A percentile compares a stretch with the other conserved stretches of the same genome.
phyloP scores from a whole-genome alignment of 2,888 invertebrate genomes.

The Dicranocentrus wangi region DNA sequence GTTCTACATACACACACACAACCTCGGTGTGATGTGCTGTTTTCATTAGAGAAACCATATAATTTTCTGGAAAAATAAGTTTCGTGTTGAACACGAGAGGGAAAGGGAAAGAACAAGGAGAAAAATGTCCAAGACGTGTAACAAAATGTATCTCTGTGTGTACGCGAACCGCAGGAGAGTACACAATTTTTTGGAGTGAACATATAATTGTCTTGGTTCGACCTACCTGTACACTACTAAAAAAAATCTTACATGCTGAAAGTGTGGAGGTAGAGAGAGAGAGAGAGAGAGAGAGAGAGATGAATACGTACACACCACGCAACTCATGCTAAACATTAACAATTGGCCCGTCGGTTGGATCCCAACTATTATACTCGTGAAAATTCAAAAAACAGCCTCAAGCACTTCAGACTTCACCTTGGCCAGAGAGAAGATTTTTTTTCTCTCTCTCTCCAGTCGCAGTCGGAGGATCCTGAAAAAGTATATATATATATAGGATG shows the following conservation, averaged over 20 bases:
- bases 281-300: background rate
- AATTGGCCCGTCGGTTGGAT: conserved; percentile 13
- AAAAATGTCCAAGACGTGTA: conserved; percentile 4
- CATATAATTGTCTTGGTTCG: conserved; percentile 21
- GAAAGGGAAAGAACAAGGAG: conserved; percentile 25
- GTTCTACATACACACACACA: background rate
- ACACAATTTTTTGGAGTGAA: background rate
- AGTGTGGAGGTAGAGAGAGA: background rate
- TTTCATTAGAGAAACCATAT: conserved; percentile 15
- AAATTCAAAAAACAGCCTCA: conserved; percentile 37
- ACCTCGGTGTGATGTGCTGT: conserved; percentile 19
- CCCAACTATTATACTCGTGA: conserved; percentile 29
- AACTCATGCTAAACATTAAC: too few relatives aligned
- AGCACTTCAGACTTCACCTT: conserved; percentile 49
- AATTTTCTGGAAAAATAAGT: conserved; percentile 53
- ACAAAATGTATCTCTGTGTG: background rate
- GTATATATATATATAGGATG: background rate
- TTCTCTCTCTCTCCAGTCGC: conserved; percentile 15
- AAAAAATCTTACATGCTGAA: conserved; percentile 21
- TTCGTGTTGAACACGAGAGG: conserved; percentile 26
- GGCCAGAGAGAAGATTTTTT: conserved; percentile 31
- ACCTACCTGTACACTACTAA: conserved; percentile 14
- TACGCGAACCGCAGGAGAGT: conserved; percentile 1
- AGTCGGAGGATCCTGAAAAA: background rate
- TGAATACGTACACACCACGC: too few relatives aligned